These are phyloP conservation scores for Potorous gilbertii DNA, from an alignment of 2,797 vertebrate species.

Conservation along the genomic window DNA sequence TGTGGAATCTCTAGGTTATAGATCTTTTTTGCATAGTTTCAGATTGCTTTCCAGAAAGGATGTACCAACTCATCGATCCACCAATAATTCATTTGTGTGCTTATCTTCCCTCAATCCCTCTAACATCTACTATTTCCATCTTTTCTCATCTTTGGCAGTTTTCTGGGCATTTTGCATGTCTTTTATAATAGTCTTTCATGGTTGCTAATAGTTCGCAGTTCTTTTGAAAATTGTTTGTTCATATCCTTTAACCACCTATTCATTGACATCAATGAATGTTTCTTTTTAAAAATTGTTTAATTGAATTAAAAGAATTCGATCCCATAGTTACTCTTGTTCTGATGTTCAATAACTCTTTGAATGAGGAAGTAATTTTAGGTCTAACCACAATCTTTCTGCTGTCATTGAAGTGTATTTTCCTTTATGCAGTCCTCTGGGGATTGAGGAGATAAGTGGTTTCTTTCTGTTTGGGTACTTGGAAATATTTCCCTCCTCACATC, in stretches of 20 bases:
- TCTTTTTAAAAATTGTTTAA: not conserved
- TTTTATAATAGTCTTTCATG: not conserved
- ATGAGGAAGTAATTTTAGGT: not conserved
- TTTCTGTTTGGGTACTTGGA: not conserved
- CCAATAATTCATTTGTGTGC: not conserved
- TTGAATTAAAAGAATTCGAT: not conserved
- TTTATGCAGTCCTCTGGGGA: not conserved
- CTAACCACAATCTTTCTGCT: not conserved
- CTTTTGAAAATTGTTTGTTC: not conserved
- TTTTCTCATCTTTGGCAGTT: not conserved
- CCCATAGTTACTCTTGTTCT: not conserved
- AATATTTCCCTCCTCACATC: not conserved
- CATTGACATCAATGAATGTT: not conserved
- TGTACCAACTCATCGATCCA: not conserved
- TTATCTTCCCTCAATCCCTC: not conserved
- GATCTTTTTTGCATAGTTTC: not conserved
- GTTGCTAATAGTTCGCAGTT: not conserved
- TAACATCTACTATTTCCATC: not conserved
- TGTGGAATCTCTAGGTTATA: not conserved
- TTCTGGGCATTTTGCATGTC: not conserved
- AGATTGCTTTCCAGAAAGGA: not conserved
- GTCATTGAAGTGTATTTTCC: not conserved
- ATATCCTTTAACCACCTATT: not conserved
- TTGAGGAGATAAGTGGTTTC: not conserved
- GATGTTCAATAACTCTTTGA: not conserved